These are phyloP conservation scores for Dipodomys merriami DNA, from an alignment of 2,113 vertebrate species.

Conservation along the genomic window DNA sequence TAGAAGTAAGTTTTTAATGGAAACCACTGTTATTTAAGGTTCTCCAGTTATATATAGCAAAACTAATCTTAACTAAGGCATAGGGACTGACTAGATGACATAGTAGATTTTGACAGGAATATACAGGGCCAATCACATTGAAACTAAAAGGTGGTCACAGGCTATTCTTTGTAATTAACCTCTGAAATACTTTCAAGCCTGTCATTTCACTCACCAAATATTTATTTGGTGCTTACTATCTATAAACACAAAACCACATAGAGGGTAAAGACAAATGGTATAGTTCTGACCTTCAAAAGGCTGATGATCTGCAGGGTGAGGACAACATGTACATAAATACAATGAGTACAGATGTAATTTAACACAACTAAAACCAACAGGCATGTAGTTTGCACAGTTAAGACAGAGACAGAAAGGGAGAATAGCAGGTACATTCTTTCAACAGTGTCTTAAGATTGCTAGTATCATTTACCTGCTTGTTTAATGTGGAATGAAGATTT, in stretches of 20 bases:
- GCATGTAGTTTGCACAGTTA: too few species aligned
- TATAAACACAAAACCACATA: background rate
- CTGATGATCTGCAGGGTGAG: background rate
- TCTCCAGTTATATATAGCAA: background rate
- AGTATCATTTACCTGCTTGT: background rate
- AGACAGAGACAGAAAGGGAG: background rate
- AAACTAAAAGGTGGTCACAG: background rate
- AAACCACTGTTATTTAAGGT: slow-evolving; percentile 6
- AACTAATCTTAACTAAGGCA: background rate
- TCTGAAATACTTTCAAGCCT: background rate
- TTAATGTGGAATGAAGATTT: background rate
- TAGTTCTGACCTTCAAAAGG: background rate
- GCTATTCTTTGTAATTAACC: background rate
- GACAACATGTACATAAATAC: background rate
- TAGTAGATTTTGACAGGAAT: background rate
- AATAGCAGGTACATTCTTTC: background rate
- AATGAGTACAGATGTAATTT: background rate
- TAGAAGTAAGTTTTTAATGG: slow-evolving; percentile 32
- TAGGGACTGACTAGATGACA: background rate
- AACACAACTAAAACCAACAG: background rate
- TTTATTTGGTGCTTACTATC: slow-evolving; percentile 21
- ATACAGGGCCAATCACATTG: background rate
- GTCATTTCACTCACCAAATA: slow-evolving; percentile 21
- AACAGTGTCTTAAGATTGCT: background rate
- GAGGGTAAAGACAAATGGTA: background rate